A percentile compares a stretch with the other conserved stretches of the same genome.
phyloP scores from a whole-genome alignment of 2,113 vertebrate species.

The Lamprotornis superbus region DNA sequence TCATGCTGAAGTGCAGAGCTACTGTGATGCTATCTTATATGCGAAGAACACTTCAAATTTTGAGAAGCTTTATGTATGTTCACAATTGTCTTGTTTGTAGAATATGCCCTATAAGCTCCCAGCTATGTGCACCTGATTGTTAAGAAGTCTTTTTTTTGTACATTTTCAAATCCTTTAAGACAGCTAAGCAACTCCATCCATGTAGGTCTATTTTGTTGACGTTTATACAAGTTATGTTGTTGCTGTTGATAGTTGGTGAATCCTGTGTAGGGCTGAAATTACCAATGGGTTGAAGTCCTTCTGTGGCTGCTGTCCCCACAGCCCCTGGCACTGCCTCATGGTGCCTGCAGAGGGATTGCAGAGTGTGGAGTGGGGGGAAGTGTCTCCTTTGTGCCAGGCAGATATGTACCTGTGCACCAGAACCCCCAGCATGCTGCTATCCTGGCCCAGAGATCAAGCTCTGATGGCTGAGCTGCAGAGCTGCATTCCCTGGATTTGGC shows the following conservation, averaged over 20 bases:
- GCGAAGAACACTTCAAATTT: neutral
- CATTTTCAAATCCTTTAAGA: neutral
- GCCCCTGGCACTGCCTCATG: accelerated
- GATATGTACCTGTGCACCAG: accelerated
- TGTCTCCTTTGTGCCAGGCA: accelerated
- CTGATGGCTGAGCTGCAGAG: neutral
- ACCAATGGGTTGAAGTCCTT: neutral
- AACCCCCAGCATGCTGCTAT: accelerated
- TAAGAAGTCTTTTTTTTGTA: neutral
- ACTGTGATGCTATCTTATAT: neutral
- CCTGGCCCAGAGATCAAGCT: neutral
- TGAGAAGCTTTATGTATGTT: neutral
- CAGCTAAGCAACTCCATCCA: neutral
- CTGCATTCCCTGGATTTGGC: neutral
- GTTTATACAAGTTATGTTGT: neutral
- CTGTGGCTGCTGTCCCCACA: neutral
- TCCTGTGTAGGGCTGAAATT: neutral
- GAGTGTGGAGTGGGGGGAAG: too few relatives aligned
- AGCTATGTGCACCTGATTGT: neutral
- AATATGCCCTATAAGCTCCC: neutral
- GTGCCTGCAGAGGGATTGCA: neutral
- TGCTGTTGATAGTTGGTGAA: neutral
- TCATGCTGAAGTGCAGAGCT: neutral
- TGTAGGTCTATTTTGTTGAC: neutral
- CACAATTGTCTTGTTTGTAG: neutral